Evolutionary conservation across 2,888 invertebrate species (phyloP).

Genomic region (Deroplatys truncata): DNA sequence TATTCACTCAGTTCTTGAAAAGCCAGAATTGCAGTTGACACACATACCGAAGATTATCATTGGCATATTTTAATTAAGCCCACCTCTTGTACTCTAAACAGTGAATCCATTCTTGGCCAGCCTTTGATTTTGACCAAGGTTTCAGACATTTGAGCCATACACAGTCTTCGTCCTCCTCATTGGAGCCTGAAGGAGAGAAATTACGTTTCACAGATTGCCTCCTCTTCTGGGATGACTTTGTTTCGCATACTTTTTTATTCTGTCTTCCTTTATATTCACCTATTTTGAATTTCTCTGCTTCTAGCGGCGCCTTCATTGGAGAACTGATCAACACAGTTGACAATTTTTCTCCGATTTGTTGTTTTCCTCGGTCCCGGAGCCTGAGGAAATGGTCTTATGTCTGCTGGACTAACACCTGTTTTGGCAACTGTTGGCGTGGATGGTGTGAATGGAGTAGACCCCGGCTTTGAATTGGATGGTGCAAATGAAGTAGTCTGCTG

Average conservation of each 20-base stretch:
- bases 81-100: background rate
- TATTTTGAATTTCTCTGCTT: background rate
- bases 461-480: too few species aligned
- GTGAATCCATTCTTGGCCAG: background rate
- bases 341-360: background rate
- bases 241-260: background rate
- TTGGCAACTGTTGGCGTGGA: background rate
- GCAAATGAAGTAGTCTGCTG: too few species aligned
- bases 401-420: background rate
- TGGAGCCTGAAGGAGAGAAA: background rate
- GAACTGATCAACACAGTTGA: slow-evolving; percentile 4
- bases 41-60: background rate
- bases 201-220: too few species aligned
- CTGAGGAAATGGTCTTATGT: background rate
- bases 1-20: too few species aligned
- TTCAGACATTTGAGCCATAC: slow-evolving; percentile 1
- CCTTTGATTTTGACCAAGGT: background rate
- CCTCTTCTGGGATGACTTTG: background rate
- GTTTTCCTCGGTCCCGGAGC: background rate
- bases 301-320: slow-evolving; percentile 9
- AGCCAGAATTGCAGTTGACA: background rate
- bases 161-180: slow-evolving; percentile 12
- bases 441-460: too few species aligned
- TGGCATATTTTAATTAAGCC: background rate
- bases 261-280: background rate